Base-by-base conservation (phyloP, 2,888 invertebrate species). In the Amphipyra berbera region DNA sequence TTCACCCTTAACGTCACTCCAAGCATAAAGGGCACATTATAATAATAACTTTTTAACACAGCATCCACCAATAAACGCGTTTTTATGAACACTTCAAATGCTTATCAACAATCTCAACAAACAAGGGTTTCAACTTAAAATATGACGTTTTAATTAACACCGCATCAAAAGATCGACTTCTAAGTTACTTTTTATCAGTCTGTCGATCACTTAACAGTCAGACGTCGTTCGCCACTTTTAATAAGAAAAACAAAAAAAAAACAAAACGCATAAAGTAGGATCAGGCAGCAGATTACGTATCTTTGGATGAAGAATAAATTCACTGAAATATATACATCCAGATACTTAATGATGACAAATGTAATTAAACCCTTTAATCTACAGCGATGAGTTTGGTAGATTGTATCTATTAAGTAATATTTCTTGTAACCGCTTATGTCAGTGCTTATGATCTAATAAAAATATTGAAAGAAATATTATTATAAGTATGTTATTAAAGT, bases 111-210 rank as follows among this genome's bases (percentile, higher is more conserved):
- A 76, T 74, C 68, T 65, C 48, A 21, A 60, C 56, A 54, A 81
- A 82, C 82, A 81, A 81, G 79, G 77, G 63, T 77, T 79, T 71
- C 61, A 58, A 78, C 73, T 83, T 78, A 74, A 82, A 83, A 76
- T 77, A 79, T 82, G 84, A 86, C 82, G 61, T 83, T 85, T 83
- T 83, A 86, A 88, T 85, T 84, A 84, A 75, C 49, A 56, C 21
- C 35, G 48, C 61, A 77, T 83, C 83, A 79, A 75, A 81, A 78
- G 79, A 57, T 66, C 49, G 65, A 80, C 76, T 78, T 82, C 78
- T 82, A 85, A 85, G 68, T 78, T 72, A 64, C 66, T 75, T 79
- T 82, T 82, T 82, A 77, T 79, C 65, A 61, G 49, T 8, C 33
- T 14, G 59, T 52, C 66, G 50, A 52, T 76, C 76, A 82, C 79